Conservation (phyloP, 2,797 vertebrate species). For the Pelodytes ibericus region DNA sequence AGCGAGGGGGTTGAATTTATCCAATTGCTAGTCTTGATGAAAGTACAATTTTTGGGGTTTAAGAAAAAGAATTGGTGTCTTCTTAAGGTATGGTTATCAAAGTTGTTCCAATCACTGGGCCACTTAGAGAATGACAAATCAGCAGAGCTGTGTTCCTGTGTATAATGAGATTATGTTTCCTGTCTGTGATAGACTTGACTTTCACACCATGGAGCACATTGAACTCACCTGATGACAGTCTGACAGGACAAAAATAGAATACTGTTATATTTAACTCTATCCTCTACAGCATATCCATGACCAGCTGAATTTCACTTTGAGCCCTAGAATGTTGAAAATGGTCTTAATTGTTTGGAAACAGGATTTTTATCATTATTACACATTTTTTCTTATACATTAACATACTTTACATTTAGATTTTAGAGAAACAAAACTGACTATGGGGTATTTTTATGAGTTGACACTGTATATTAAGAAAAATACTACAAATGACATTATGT, state of each 20-base stretch:
- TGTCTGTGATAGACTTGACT: constrained; percentile 64
- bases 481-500: too few relatives aligned
- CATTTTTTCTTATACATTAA: too few relatives aligned
- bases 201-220: constrained; percentile 63
- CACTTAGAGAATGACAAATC: constrained; percentile 59
- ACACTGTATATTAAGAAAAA: too few relatives aligned
- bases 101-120: constrained; percentile 65
- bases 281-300: constrained; percentile 65
- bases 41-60: constrained; percentile 51
- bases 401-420: too few relatives aligned
- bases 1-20: constrained; percentile 41
- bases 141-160: constrained; percentile 56
- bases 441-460: too few relatives aligned
- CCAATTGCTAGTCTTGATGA: constrained; percentile 51
- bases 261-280: constrained; percentile 48
- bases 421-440: too few relatives aligned
- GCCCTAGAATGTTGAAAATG: too few relatives aligned
- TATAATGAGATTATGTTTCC: constrained; percentile 63
- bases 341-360: too few relatives aligned
- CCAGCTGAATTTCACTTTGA: constrained; percentile 51
- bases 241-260: constrained; percentile 57
- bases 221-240: constrained; percentile 51
- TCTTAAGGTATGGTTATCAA: constrained; percentile 58
- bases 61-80: constrained; percentile 48
- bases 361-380: too few relatives aligned